phyloP scores from a whole-genome alignment of 35 echinoderm and acorn worm species.

The Heliocidaris tuberculata region DNA sequence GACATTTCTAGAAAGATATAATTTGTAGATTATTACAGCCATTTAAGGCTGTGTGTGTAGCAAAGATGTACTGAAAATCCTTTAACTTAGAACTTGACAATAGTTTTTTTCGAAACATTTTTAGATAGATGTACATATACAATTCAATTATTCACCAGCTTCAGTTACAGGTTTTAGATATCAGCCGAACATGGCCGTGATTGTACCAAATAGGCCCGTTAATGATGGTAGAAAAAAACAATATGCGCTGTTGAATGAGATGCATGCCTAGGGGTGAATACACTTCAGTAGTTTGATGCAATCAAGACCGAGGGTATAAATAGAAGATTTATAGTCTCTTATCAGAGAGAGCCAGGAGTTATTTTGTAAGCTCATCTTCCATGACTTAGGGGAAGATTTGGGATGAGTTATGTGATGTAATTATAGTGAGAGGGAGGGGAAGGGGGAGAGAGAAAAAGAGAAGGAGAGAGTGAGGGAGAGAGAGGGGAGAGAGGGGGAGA shows the following conservation, averaged over 20 bases:
- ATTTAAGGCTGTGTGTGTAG: too few species aligned
- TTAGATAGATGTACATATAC: too few species aligned
- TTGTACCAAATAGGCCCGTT: not conserved
- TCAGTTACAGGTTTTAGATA: not conserved
- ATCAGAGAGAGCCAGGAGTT: not conserved
- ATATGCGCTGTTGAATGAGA: not conserved
- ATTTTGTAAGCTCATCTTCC: not conserved
- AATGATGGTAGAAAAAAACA: not conserved
- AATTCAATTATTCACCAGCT: too few species aligned
- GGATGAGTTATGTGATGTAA: slow-evolving; percentile 5
- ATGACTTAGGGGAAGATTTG: not conserved
- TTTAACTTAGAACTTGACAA: too few species aligned
- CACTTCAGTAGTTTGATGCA: not conserved
- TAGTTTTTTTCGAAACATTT: too few species aligned
- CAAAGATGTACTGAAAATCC: too few species aligned
- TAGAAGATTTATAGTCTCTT: not conserved
- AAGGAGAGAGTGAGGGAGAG: not conserved
- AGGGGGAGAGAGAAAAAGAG: not conserved
- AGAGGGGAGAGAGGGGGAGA: too few species aligned
- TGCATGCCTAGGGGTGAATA: not conserved
- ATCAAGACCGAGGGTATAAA: not conserved
- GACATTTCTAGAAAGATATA: too few species aligned
- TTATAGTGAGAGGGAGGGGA: not conserved
- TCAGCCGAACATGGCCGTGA: not conserved
- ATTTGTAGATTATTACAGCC: too few species aligned